Evolutionary conservation across 1,140 invertebrate genomes (phyloP).

Genomic region (Drosophila kanapiae): DNA sequence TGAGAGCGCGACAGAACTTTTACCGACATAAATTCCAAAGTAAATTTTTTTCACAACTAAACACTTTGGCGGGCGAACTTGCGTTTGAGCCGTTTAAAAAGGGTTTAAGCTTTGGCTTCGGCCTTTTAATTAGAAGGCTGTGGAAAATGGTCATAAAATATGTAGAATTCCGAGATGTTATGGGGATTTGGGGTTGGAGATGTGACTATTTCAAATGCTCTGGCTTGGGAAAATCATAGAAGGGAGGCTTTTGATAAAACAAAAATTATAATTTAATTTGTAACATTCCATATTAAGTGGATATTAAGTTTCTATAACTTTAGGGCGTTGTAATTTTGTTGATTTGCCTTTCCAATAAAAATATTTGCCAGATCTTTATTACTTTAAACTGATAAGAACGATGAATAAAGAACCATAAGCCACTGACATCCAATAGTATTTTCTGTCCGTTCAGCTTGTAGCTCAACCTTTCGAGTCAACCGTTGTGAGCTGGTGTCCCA

Average conservation of each 20-base stretch:
- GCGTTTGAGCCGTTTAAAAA: constrained; percentile 41
- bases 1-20: constrained; percentile 46
- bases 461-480: constrained; percentile 23
- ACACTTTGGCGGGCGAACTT: constrained; percentile 37
- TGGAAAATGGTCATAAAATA: constrained; percentile 31
- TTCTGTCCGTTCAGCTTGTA: constrained; percentile 7
- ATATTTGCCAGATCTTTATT: too few species aligned
- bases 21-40: constrained; percentile 30
- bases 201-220: neutral
- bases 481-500: constrained; percentile 25
- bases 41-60: constrained; percentile 56
- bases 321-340: rapidly evolving
- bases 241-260: neutral
- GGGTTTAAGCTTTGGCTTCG: constrained; percentile 17
- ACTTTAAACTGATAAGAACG: neutral
- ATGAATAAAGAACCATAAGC: neutral
- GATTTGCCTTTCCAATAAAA: neutral
- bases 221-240: neutral
- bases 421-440: neutral
- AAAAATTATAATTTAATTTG: neutral
- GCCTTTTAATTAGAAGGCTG: constrained; percentile 49
- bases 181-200: neutral
- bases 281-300: too few species aligned
- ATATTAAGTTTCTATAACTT: neutral
- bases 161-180: constrained; percentile 13